phyloP scores from a whole-genome alignment of 2,113 vertebrate genomes.

The Bos taurus region DNA sequence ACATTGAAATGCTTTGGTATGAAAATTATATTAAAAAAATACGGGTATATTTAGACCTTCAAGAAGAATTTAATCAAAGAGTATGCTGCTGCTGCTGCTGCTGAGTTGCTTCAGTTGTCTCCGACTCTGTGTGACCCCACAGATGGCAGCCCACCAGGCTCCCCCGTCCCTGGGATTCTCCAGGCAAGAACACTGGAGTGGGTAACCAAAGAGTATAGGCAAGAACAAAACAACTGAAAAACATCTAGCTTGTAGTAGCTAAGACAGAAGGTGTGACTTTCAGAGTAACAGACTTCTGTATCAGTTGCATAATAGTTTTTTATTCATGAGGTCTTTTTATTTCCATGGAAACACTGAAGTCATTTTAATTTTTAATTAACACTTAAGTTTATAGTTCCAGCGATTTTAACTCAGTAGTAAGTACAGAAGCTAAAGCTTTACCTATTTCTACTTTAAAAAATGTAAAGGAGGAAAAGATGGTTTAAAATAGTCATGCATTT shows the following conservation, averaged over 20 bases:
- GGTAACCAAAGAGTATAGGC: not conserved
- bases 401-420: not conserved
- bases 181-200: no score
- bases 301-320: constrained; percentile 40
- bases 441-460: constrained; percentile 19
- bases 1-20: not conserved
- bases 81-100: not conserved
- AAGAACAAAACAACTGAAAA: not conserved
- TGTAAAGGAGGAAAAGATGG: not conserved
- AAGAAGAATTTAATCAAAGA: constrained; percentile 2
- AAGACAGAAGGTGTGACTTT: constrained; percentile 31
- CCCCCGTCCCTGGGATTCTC: no score
- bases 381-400: constrained; percentile 28
- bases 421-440: not conserved
- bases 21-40: not conserved
- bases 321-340: constrained; percentile 48
- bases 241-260: not conserved
- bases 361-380: constrained; percentile 63
- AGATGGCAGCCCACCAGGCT: no score
- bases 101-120: no score
- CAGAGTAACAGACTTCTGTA: not conserved
- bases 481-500: constrained; percentile 19
- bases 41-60: not conserved
- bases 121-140: no score
- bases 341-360: constrained; percentile 51